phyloP scores from a whole-genome alignment of 2,888 invertebrate species.

The Branchipolynoe longqiensis region DNA sequence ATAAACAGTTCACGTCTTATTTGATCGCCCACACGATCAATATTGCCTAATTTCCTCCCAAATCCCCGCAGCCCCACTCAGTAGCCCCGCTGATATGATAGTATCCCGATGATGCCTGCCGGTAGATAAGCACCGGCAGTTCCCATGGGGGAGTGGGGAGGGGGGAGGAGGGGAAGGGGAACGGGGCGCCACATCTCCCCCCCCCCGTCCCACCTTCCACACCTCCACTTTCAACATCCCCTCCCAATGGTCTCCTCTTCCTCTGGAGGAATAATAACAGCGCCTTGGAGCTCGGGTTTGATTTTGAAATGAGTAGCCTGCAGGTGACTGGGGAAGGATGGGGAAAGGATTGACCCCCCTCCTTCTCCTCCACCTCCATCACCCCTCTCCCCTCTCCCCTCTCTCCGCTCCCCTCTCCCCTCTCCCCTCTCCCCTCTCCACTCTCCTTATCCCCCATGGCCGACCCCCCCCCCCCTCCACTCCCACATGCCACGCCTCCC shows the following conservation, averaged over 20 bases:
- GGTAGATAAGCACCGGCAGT: too few species aligned
- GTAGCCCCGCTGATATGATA: neutral
- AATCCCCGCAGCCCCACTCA: neutral
- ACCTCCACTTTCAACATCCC: neutral
- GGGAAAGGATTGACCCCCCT: too few species aligned
- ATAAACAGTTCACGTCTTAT: constrained; percentile 22
- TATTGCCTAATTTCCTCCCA: constrained; percentile 14
- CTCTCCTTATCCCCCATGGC: neutral
- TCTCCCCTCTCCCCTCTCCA: neutral
- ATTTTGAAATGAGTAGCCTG: too few species aligned
- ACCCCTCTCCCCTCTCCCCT: neutral
- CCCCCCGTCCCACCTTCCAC: too few species aligned
- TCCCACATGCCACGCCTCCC: neutral
- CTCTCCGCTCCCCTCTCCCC: neutral
- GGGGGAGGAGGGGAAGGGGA: too few species aligned
- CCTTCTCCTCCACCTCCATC: neutral
- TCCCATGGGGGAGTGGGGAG: too few species aligned
- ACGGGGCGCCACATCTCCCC: too few species aligned
- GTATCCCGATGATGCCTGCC: too few species aligned
- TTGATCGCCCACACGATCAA: constrained; percentile 29
- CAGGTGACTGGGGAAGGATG: too few species aligned
- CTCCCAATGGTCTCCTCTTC: neutral
- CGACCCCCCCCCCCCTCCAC: neutral
- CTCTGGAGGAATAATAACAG: too few species aligned
- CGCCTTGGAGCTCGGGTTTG: too few species aligned